Percentiles rank a stretch among this genome's conserved stretches.
Conservation (phyloP, 2,113 vertebrate species). For the Machaerirhynchus nigripectus region DNA sequence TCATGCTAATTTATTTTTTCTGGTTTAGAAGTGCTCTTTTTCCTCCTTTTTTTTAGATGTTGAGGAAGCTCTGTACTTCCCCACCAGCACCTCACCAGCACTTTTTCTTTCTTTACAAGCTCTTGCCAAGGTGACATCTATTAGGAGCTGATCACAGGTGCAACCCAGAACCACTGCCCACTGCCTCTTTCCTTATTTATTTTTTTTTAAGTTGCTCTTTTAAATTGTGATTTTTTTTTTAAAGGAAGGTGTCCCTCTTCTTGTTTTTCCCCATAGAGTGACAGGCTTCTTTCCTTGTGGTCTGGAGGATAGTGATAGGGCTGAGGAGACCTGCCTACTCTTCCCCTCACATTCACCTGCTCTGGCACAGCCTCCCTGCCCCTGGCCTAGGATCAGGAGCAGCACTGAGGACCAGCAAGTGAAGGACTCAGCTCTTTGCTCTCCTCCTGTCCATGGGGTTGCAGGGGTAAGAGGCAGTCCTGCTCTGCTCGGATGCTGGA, state of each 20-base stretch:
- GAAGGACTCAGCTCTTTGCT: neutral
- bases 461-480: neutral
- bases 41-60: neutral
- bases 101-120: neutral
- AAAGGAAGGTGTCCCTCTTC: neutral
- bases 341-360: neutral
- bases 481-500: neutral
- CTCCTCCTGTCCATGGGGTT: neutral
- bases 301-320: neutral
- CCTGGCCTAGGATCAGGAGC: neutral
- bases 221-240: neutral
- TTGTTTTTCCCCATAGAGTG: neutral
- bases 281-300: neutral
- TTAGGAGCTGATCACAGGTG: neutral
- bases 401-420: neutral
- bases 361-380: rapidly evolving
- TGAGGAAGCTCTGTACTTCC: neutral
- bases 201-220: neutral
- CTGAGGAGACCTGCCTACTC: neutral
- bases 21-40: neutral
- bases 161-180: neutral
- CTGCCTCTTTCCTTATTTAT: neutral
- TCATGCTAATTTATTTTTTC: neutral
- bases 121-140: neutral
- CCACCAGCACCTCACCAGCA: neutral